phyloP scores from a whole-genome alignment of 1,140 invertebrate species.

The Alviniconcha marisindica region DNA sequence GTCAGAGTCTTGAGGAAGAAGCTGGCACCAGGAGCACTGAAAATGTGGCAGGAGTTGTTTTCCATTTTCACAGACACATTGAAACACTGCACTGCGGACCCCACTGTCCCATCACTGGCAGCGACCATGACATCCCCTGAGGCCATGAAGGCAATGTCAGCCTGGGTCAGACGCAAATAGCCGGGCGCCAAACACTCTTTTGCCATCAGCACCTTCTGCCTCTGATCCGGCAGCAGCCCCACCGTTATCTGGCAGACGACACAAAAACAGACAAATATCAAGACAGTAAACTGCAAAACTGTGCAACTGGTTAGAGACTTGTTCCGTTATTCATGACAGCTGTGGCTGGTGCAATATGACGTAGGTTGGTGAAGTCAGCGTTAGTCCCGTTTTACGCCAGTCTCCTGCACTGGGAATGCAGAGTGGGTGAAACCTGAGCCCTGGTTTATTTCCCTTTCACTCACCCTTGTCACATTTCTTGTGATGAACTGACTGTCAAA shows the following conservation, averaged over 20 bases:
- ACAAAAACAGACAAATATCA: no score
- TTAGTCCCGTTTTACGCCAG: no score
- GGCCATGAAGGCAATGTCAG: conserved; percentile 79
- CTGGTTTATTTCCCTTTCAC: no score
- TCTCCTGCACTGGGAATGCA: no score
- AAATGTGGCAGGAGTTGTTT: conserved; percentile 76
- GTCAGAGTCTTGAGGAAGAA: conserved; percentile 84
- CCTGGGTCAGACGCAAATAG: conserved; percentile 85
- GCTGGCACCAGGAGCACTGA: conserved; percentile 86
- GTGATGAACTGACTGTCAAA: no score
- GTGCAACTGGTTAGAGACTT: no score
- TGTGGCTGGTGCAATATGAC: no score
- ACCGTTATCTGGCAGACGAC: conserved; percentile 55
- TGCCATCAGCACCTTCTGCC: conserved; percentile 49
- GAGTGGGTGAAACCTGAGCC: no score
- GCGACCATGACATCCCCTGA: conserved; percentile 88
- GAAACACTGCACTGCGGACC: conserved; percentile 86
- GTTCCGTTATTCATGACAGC: no score
- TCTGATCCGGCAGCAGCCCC: conserved; percentile 54
- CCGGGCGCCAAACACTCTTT: conserved; percentile 84
- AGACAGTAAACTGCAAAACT: no score
- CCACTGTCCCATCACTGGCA: conserved; percentile 82
- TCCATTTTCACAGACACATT: conserved; percentile 81
- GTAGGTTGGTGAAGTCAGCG: no score
- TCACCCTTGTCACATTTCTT: no score